A percentile compares a stretch with the other conserved stretches of the same genome.
These are phyloP conservation scores for Pteruthius melanotis DNA, from an alignment of 2,113 vertebrate genomes.

Conservation along the genomic window DNA sequence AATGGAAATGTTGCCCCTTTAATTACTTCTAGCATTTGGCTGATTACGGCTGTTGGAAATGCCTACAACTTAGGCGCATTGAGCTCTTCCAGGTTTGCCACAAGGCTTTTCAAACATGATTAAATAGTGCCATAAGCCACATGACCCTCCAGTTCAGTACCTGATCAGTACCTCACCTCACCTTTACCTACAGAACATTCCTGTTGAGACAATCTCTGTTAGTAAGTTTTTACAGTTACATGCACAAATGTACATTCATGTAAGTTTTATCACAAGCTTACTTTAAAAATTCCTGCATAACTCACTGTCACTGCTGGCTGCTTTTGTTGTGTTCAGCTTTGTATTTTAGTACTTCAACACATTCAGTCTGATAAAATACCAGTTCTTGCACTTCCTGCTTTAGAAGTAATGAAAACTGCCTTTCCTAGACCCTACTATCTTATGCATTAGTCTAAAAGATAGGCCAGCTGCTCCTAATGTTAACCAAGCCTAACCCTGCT, in stretches of 20 bases:
- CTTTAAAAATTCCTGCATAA: background rate
- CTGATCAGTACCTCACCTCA: background rate
- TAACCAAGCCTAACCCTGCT: background rate
- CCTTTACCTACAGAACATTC: background rate
- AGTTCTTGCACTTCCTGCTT: background rate
- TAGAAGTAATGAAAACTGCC: background rate
- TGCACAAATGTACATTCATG: background rate
- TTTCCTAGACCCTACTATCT: background rate
- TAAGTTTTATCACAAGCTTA: background rate
- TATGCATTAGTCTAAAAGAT: background rate
- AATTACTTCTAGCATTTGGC: background rate
- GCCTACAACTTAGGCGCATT: background rate
- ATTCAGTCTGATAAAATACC: background rate
- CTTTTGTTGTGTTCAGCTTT: background rate
- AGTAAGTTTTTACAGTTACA: background rate
- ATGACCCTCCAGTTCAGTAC: background rate
- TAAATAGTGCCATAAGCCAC: background rate
- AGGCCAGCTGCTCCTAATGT: background rate
- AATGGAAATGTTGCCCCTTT: background rate
- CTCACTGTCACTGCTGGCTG: background rate
- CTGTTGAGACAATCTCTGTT: background rate
- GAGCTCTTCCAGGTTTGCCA: background rate
- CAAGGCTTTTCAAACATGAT: background rate
- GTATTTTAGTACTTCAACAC: background rate
- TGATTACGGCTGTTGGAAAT: background rate